Conservation (phyloP, 2,888 invertebrate genomes). For the Thera obeliscata region DNA sequence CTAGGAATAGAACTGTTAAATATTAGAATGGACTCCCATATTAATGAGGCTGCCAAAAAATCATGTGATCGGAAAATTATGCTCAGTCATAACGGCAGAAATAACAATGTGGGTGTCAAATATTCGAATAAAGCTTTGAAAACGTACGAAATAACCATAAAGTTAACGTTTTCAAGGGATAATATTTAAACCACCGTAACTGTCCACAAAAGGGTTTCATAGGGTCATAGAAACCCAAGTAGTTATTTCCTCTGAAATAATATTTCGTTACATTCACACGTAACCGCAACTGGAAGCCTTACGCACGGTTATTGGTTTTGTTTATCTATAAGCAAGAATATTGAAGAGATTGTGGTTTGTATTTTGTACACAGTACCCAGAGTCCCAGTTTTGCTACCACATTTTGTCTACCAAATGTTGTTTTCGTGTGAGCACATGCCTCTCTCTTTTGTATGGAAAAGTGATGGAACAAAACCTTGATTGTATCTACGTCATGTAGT, state of each 20-base stretch:
- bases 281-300: constrained; percentile 61
- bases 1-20: not conserved
- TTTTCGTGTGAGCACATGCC: too few species aligned
- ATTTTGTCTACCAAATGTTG: too few species aligned
- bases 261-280: constrained; percentile 56
- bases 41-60: not conserved
- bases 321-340: constrained; percentile 36
- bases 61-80: not conserved
- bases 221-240: constrained; percentile 48
- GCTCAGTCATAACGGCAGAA: not conserved
- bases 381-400: too few species aligned
- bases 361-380: too few species aligned
- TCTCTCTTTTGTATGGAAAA: too few species aligned
- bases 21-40: not conserved
- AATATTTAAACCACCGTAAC: constrained; percentile 25
- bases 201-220: constrained; percentile 51
- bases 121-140: too few species aligned
- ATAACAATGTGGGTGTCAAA: not conserved
- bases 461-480: too few species aligned
- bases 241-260: constrained; percentile 53
- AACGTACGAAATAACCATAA: constrained; percentile 1
- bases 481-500: too few species aligned
- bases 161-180: constrained; percentile 14
- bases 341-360: not conserved
- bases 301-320: constrained; percentile 53